Base-by-base conservation (phyloP, 2,888 invertebrate species). In the Panopea generosa region DNA sequence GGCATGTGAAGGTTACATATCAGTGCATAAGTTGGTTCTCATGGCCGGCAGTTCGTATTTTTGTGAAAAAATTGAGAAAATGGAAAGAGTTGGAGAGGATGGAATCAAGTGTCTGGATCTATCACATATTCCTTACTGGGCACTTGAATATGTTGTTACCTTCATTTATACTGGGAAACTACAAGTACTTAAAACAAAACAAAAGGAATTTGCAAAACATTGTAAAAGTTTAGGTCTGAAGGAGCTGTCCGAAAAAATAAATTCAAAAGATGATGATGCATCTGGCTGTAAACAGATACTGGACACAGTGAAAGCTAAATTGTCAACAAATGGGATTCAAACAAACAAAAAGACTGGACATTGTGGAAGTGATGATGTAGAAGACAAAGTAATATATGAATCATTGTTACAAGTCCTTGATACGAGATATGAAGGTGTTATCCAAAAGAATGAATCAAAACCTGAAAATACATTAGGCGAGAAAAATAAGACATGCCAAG, bases 151-250 rank as follows among this genome's bases (percentile, higher is more conserved):
- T 14, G 29, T 73, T 57, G 50, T 73, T 2, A 52, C 29, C 22
- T 73, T 62, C 33, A 56, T 73, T 3, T 73, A 73, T 38, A 24
- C 47, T 40, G 73, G 73, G 20, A 24, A 55, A 49, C 27, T 61
- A 29, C 49, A 67, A 18, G 20, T 67, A 56, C 33, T 4, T 18
- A 29, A 57, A 33, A 18, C 29, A 16, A 38, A 49, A 0, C n/a
- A 40, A 4, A 38, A 27, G 59, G 47, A 55, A 9, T 72, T 72
- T 4, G 26, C 20, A 18, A 66, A 66, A 26, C 29, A 49, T 40
- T 72, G 66, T 14, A 53, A 43, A n/a, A n/a, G 38, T 14, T 2
- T 72, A 6, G 59, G 65, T 14, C 24, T 72, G 22, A 33, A 24
- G 24, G 38, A 49, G 3, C n/a, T 65, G 9, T 24, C 20, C 22